Conservation (phyloP, 2,113 vertebrate genomes). For the Neogobius melanostomus region DNA sequence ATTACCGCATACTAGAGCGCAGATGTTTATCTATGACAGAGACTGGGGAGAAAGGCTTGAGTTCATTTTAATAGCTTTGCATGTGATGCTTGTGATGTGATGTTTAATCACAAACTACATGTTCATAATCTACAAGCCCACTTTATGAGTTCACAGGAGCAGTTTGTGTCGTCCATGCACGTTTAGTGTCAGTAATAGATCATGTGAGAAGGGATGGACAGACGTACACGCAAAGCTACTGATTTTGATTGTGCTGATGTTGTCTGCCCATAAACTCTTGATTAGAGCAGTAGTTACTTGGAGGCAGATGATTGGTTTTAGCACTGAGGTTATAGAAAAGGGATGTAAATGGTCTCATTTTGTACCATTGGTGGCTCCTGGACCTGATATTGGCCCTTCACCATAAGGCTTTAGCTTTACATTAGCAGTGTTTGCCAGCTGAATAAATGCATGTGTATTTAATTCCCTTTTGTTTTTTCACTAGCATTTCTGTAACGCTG, state of each 20-base stretch:
- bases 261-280: not conserved
- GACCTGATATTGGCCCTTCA: not conserved
- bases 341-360: not conserved
- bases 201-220: not conserved
- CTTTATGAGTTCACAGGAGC: no score
- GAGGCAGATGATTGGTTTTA: not conserved
- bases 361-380: not conserved
- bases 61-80: no score
- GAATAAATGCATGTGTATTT: constrained; percentile 66
- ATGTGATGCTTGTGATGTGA: no score
- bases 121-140: no score
- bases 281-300: not conserved
- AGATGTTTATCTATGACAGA: no score
- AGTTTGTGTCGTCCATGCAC: not conserved
- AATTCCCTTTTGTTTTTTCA: constrained; percentile 58
- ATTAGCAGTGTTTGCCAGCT: constrained; percentile 33
- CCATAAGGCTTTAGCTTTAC: not conserved
- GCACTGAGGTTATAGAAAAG: not conserved
- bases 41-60: no score
- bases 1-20: no score
- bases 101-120: no score
- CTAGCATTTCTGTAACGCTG: constrained; percentile 56
- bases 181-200: not conserved
- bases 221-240: no score
- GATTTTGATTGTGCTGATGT: not conserved